A percentile compares a stretch with the other conserved stretches of the same genome.
Conservation (phyloP, 2,888 invertebrate species). For the Cantharis nigra region DNA sequence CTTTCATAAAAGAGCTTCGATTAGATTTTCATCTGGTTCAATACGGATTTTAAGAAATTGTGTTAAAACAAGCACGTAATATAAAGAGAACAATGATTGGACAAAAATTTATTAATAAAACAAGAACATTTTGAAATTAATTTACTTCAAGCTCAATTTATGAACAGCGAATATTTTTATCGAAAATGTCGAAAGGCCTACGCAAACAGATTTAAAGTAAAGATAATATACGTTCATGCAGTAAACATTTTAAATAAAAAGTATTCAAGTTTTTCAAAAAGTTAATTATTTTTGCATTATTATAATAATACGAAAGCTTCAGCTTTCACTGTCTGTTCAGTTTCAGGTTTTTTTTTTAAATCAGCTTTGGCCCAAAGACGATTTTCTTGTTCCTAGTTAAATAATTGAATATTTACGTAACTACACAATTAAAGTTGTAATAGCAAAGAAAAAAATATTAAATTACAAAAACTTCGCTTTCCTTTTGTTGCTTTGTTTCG, state of each 20-base stretch:
- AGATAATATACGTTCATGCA: neutral
- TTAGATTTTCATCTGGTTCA: neutral
- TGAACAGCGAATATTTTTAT: neutral
- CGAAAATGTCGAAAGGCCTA: neutral
- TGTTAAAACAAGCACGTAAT: conserved; percentile 2
- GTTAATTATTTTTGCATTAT: too few relatives aligned
- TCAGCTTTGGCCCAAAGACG: neutral
- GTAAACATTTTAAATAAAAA: too few relatives aligned
- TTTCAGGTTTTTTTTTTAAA: neutral
- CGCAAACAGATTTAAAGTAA: neutral
- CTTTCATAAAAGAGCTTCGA: neutral
- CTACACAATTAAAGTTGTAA: neutral
- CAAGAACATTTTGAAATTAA: neutral
- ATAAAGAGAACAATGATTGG: neutral
- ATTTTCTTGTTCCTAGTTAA: neutral
- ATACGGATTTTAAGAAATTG: neutral
- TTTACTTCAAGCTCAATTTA: neutral
- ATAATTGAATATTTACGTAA: neutral
- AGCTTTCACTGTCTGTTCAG: neutral
- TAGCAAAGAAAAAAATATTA: neutral
- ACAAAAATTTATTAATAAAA: neutral
- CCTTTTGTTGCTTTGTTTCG: neutral
- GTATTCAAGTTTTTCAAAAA: too few relatives aligned
- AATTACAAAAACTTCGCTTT: neutral
- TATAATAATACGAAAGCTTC: neutral